phyloP scores from a whole-genome alignment of 2,113 vertebrate genomes.

The Peromyscus maniculatus region DNA sequence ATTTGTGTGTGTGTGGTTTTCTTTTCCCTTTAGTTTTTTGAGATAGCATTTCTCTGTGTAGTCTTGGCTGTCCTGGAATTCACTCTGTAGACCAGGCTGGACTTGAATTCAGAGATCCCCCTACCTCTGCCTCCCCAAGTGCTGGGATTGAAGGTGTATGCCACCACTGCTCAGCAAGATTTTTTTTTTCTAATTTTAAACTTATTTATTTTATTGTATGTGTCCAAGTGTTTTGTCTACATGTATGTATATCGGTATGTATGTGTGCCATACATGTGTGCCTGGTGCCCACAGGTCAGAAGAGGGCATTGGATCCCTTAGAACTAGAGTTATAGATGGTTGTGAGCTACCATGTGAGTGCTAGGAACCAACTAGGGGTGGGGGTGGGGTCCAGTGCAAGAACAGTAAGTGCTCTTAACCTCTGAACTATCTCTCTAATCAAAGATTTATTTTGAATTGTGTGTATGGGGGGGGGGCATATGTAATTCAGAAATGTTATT shows the following conservation, averaged over 20 bases:
- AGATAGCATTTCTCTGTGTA: not conserved
- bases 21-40: not conserved
- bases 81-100: not conserved
- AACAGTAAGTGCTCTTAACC: not conserved
- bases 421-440: not conserved
- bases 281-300: not conserved
- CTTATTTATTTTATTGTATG: not conserved
- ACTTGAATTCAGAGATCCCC: not conserved
- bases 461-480: not conserved
- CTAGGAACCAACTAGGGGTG: not conserved
- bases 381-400: not conserved
- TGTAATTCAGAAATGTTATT: constrained; percentile 33
- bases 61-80: not conserved
- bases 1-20: not conserved
- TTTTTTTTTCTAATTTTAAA: not conserved
- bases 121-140: not conserved
- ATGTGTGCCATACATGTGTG: not conserved
- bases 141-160: not conserved
- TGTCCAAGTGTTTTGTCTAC: not conserved
- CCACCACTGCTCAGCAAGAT: not conserved
- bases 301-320: not conserved
- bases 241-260: not conserved
- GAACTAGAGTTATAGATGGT: not conserved
- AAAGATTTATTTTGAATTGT: not conserved
- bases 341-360: not conserved